Percentiles rank a stretch among this genome's conserved stretches.
Evolutionary conservation across 2,888 invertebrate genomes (phyloP).

Genomic region (Leptinotarsa peninsularis): DNA sequence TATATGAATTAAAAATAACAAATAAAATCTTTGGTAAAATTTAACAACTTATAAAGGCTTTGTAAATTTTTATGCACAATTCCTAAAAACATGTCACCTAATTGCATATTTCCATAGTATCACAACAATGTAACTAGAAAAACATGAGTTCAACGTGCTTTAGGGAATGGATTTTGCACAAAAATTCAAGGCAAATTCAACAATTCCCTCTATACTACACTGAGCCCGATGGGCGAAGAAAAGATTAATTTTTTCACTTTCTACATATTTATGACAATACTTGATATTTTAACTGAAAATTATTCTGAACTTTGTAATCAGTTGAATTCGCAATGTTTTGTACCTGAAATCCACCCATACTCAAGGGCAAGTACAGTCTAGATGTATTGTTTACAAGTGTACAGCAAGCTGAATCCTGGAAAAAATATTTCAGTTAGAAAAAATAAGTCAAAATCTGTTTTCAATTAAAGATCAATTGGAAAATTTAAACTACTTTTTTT

Average conservation of each 20-base stretch:
- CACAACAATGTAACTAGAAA: slow-evolving; percentile 49
- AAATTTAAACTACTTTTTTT: neutral
- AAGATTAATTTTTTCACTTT: too few relatives aligned
- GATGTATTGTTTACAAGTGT: slow-evolving; percentile 24
- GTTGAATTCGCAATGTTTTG: slow-evolving; percentile 32
- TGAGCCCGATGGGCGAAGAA: too few relatives aligned
- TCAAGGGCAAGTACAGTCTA: slow-evolving; percentile 32
- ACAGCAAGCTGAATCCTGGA: slow-evolving; percentile 17
- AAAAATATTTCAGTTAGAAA: neutral
- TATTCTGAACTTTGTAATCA: slow-evolving; percentile 2
- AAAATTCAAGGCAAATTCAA: slow-evolving; percentile 9
- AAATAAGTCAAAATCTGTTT: neutral
- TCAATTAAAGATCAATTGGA: neutral
- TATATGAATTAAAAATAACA: slow-evolving; percentile 49
- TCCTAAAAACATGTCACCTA: slow-evolving; percentile 41
- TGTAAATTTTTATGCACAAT: slow-evolving; percentile 47
- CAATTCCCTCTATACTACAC: neutral
- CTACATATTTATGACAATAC: too few relatives aligned
- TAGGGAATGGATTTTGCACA: slow-evolving; percentile 12
- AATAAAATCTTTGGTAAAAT: slow-evolving; percentile 58
- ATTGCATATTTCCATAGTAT: slow-evolving; percentile 49
- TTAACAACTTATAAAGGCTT: slow-evolving; percentile 55
- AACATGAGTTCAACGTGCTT: slow-evolving; percentile 31
- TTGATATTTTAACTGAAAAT: neutral
- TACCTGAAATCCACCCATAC: slow-evolving; percentile 17